These are phyloP conservation scores for Strigamia maritima DNA, from an alignment of 2,888 invertebrate species.

Conservation along the genomic window DNA sequence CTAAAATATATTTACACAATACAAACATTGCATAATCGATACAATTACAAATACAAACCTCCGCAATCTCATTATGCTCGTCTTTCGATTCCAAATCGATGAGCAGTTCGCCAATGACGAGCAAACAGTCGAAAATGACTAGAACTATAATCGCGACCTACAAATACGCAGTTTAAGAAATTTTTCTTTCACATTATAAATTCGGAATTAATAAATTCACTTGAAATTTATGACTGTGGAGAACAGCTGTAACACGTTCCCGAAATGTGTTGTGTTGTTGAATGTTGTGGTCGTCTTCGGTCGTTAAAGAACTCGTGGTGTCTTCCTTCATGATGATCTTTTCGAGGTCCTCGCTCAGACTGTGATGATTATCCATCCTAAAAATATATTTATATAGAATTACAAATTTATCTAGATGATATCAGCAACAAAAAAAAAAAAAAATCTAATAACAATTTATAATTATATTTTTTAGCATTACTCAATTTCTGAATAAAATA, in stretches of 20 bases:
- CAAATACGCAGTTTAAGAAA: slow-evolving; percentile 42
- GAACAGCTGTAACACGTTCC: slow-evolving; percentile 7
- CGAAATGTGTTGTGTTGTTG: slow-evolving; percentile 34
- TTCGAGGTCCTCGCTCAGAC: slow-evolving; percentile 38
- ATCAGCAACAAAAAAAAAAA: neutral
- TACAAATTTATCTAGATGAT: neutral
- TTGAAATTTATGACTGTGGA: slow-evolving; percentile 41
- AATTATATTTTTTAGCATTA: neutral
- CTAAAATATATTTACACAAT: slow-evolving; percentile 43
- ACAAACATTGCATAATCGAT: neutral
- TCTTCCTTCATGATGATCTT: slow-evolving; percentile 42
- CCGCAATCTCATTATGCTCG: slow-evolving; percentile 1
- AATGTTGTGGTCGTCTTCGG: slow-evolving; percentile 39
- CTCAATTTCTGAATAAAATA: too few relatives aligned
- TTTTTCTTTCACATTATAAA: too few relatives aligned
- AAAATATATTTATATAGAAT: neutral
- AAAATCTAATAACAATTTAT: neutral
- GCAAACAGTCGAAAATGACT: slow-evolving; percentile 52
- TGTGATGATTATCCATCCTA: slow-evolving; percentile 31
- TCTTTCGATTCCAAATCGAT: slow-evolving; percentile 49
- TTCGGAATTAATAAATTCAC: neutral
- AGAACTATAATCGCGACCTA: slow-evolving; percentile 51
- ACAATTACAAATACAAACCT: slow-evolving; percentile 1
- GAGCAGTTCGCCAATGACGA: slow-evolving; percentile 53
- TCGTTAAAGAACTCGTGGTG: slow-evolving; percentile 41